Percentiles rank a stretch among this genome's conserved stretches.
Evolutionary conservation across 2,888 invertebrate genomes (phyloP).

Genomic region (Abscondita cerata): DNA sequence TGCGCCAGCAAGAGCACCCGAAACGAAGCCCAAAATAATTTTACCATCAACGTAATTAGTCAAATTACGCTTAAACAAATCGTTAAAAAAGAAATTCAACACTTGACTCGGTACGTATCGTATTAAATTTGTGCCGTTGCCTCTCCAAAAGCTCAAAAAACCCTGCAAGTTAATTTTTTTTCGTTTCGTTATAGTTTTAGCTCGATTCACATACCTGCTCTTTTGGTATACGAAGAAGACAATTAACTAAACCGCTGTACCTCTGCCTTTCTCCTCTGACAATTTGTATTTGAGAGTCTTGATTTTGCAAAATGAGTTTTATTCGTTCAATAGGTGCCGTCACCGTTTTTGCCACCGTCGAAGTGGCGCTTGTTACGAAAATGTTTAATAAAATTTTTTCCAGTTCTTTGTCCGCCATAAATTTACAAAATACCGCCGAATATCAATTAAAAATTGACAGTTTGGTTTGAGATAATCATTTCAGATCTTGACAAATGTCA

Average conservation of each 20-base stretch:
- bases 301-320: constrained; percentile 41
- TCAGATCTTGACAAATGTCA: no score
- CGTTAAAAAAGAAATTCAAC: constrained; percentile 39
- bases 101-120: constrained; percentile 40
- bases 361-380: constrained; percentile 29
- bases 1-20: constrained; percentile 38
- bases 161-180: constrained; percentile 11
- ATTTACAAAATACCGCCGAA: background rate
- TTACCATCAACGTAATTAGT: background rate
- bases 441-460: background rate
- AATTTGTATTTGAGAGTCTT: constrained; percentile 37
- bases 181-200: background rate
- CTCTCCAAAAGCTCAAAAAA: constrained; percentile 38
- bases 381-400: constrained; percentile 32
- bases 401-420: constrained; percentile 16
- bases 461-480: background rate
- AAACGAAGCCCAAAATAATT: constrained; percentile 16
- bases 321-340: constrained; percentile 39
- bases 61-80: constrained; percentile 12
- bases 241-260: constrained; percentile 34
- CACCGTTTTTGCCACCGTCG: constrained; percentile 38
- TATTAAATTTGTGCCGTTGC: constrained; percentile 37
- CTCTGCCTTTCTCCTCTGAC: constrained; percentile 31
- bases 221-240: constrained; percentile 33
- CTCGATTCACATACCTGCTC: constrained; percentile 32